Evolutionary conservation across 2,888 invertebrate genomes (phyloP), one percentile per base, ranked within the genome.

Genomic region (Calliscelio sp.): DNA sequence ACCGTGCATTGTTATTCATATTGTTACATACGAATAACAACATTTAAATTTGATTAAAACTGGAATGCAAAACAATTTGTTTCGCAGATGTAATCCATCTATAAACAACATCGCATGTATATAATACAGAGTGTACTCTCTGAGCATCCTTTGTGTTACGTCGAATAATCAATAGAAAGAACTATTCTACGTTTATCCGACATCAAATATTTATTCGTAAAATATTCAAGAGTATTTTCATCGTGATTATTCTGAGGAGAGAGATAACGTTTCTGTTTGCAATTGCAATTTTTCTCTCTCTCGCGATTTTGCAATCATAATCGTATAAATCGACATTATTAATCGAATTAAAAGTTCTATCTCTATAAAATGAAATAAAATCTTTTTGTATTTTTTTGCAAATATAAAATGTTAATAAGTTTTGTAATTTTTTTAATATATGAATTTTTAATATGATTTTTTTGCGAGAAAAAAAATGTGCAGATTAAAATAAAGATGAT

Each of bases 151-250:
- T 80, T 73, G 73, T 80, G 73, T 71, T 35, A 71, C 57, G 28
- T 32, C 22, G 53, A 80, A 80, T 73, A 80, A 80, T 80, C 80
- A 65, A 80, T 80, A 80, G 32, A 71, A 71, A 80, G 57, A 80
- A 70, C 61, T 55, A 41, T 53, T 71, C 16, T 46, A 18, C 57
- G 49, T 49, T 80, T 61, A 80, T 65, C 38, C 46, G 53, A 44
- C 35, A 63, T 71, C 44, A 63, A 79, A 71, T 71, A 79, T 71
- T 71, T 70, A 51, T 51, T 53, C 49, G 63, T 11, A 32, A 70
- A 70, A 61, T 78, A 70, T 61, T 61, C 24, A 41, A 77, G 22
- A 75, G 51, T 14, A 55, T 32, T 75, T 65, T 65, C 41, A 53
- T 63, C 41, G 38, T 53, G 18, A 74, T 61, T 74, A 73, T 59